Conservation (phyloP, 2,113 vertebrate species). For the Tor tambroides region DNA sequence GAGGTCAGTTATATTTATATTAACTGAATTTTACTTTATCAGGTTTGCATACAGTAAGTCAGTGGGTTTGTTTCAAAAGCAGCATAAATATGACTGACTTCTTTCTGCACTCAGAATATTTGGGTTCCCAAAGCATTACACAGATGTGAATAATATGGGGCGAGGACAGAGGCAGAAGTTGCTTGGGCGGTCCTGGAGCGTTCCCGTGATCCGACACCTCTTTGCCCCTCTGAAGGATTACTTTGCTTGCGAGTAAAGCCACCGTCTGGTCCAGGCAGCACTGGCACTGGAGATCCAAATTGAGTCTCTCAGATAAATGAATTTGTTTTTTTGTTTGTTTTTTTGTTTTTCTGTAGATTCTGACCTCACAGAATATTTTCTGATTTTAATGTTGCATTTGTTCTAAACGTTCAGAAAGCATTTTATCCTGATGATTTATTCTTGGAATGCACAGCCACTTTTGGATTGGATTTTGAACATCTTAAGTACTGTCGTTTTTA, state of each 20-base stretch:
- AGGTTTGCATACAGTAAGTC: not conserved
- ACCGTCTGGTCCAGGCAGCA: not conserved
- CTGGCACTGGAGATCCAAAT: slow-evolving; percentile 14
- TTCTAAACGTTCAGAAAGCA: slow-evolving; percentile 4
- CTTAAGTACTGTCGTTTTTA: slow-evolving; percentile 43
- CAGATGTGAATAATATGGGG: slow-evolving; percentile 87
- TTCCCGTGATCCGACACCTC: slow-evolving; percentile 92
- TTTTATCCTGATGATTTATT: slow-evolving; percentile 7
- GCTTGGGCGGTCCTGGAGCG: slow-evolving; percentile 89
- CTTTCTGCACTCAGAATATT: slow-evolving; percentile 81
- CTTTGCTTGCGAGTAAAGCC: slow-evolving; percentile 84
- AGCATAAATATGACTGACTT: not conserved
- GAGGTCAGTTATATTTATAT: slow-evolving; percentile 71
- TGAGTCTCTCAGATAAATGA: slow-evolving; percentile 3
- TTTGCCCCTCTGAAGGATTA: slow-evolving; percentile 96
- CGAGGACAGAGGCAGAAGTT: slow-evolving; percentile 85
- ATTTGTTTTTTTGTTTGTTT: not conserved
- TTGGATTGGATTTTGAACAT: slow-evolving; percentile 33
- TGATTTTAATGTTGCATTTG: slow-evolving; percentile 23
- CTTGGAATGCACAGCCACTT: slow-evolving; percentile 61
- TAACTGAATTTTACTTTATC: not conserved
- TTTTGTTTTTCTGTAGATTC: slow-evolving; percentile 19
- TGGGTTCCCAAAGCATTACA: slow-evolving; percentile 94
- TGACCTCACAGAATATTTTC: slow-evolving; percentile 19
- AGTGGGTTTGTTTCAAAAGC: not conserved